Base-by-base conservation (phyloP, 1,140 invertebrate species). In the Dysdera silvatica region DNA sequence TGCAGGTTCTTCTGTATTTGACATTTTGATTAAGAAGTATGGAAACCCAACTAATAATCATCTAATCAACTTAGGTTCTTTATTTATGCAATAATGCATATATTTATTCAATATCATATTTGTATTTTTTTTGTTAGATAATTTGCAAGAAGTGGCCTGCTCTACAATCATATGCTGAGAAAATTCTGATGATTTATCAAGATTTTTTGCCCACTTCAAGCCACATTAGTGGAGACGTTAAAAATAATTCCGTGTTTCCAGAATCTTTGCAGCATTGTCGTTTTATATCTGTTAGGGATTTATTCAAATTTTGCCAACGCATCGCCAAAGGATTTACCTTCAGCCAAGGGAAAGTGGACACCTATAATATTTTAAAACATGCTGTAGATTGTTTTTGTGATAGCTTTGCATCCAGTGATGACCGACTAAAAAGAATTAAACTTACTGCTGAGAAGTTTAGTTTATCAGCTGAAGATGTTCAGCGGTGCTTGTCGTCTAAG, bases 291-390 rank as follows among this genome's bases (percentile, higher is more conserved):
- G 54, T 49, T 14, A 69, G 73, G 68, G 95, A 98, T 82, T 80
- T 98, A 12, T 84, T 97, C 61, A 96, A 95, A 76, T 92, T 92
- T 85, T 96, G 92, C 73, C 78, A 82, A 14, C 81, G 94, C 71
- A 83, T 89, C 8, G 78, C 83, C 23, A 74, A 82, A 14, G 82
- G 86, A 70, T 93, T 89, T 75, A 80, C 88, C 69, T 82, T 88
- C 2, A 82, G 83, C 0, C 87, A 85, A 33, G 77, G 83, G n/a
- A 82, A 84, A 48, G 85, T 87, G 7, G 24, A 32, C 5, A 85
- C 84, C 4, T 77, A 87, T 24, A 85, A 85, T 74, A 83, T 92
- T 2, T 84, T 93, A 58, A 88, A 92, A 77, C 88, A 96, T 79
- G 91, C 91, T 0, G 82, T 94, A 24, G 92, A 96, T 76, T 85